Conservation (phyloP, 2,113 vertebrate species). For the Leucopsar rothschildi region DNA sequence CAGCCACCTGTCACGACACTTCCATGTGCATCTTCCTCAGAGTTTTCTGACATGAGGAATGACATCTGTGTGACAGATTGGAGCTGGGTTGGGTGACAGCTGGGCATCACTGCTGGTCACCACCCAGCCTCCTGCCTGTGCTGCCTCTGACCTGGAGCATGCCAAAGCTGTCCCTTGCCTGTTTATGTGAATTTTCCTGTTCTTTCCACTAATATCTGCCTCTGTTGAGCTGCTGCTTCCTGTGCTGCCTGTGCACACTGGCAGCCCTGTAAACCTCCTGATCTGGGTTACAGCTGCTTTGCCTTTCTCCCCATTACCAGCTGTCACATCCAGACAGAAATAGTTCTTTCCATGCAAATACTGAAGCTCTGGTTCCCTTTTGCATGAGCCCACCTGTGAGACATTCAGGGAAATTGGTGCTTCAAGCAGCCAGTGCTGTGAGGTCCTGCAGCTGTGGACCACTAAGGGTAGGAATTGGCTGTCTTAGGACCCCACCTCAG, state of each 20-base stretch:
- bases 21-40: not conserved
- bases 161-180: not conserved
- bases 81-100: not conserved
- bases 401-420: not conserved
- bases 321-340: not conserved
- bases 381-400: not conserved
- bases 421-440: not conserved
- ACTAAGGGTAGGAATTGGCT: not conserved
- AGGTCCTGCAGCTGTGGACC: not conserved
- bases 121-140: not conserved
- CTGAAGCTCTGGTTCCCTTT: not conserved
- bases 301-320: not conserved
- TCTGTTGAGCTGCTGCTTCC: not conserved
- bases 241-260: not conserved
- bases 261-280: not conserved
- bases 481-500: not conserved
- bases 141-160: not conserved
- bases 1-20: not conserved
- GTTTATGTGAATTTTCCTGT: not conserved
- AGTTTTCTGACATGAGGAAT: not conserved
- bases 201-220: not conserved
- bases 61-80: accelerated
- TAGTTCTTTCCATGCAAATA: not conserved
- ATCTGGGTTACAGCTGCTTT: not conserved
- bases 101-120: accelerated